Percentiles rank a stretch among this genome's conserved stretches.
Evolutionary conservation across 2,888 invertebrate genomes (phyloP).

Genomic region (Aromia moschata): DNA sequence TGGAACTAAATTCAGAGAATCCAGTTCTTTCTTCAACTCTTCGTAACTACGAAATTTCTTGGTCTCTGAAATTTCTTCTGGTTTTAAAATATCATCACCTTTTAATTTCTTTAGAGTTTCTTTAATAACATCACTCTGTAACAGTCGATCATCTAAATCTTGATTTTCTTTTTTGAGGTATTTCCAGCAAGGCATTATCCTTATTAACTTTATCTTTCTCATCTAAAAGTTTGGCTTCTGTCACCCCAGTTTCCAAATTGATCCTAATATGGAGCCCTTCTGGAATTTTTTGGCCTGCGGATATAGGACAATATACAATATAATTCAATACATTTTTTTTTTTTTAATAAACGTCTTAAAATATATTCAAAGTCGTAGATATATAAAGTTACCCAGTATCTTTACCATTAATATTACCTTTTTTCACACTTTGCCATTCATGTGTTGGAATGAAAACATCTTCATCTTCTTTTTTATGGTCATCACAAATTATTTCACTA

Average conservation of each 20-base stretch:
- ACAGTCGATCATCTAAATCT: constrained; percentile 36
- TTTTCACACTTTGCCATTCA: constrained; percentile 72
- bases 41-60: constrained; percentile 68
- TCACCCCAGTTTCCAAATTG: constrained; percentile 77
- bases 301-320: constrained; percentile 22
- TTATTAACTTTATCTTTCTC: constrained; percentile 56
- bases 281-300: constrained; percentile 75
- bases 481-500: constrained; percentile 11
- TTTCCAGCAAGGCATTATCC: constrained; percentile 40
- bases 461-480: constrained; percentile 48
- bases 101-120: constrained; percentile 59
- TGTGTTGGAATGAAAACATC: constrained; percentile 68
- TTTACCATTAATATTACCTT: constrained; percentile 64
- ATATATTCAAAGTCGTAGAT: not conserved
- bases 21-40: constrained; percentile 73
- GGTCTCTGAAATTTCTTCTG: constrained; percentile 29
- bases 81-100: constrained; percentile 32
- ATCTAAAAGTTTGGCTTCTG: constrained; percentile 78
- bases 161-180: constrained; percentile 46
- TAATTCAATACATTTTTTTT: too few species aligned
- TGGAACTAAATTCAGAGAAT: constrained; percentile 69
- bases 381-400: not conserved
- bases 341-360: too few species aligned
- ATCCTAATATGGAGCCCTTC: constrained; percentile 78
- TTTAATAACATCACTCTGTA: constrained; percentile 47